phyloP scores from a whole-genome alignment of 2,888 invertebrate species.

The Sinopyrophorus schimmeli region DNA sequence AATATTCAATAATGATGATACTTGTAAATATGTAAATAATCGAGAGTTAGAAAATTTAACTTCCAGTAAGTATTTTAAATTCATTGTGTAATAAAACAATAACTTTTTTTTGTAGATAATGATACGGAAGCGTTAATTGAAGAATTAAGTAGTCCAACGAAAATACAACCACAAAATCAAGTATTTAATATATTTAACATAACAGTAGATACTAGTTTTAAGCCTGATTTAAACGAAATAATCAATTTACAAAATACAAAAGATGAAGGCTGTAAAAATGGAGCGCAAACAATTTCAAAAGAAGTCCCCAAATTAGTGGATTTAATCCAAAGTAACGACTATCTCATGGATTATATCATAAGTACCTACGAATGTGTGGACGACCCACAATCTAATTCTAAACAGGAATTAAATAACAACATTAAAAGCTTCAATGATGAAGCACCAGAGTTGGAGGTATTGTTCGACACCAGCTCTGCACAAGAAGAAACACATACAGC shows the following conservation, averaged over 20 bases:
- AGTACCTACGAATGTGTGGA: conserved; percentile 41
- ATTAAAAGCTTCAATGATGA: no score
- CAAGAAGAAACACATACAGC: no score
- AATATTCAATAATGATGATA: conserved; percentile 4
- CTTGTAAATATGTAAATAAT: conserved; percentile 21
- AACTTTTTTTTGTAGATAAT: conserved; percentile 9
- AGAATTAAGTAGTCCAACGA: conserved; percentile 48
- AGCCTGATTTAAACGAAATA: conserved; percentile 14
- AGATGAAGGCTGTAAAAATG: no score
- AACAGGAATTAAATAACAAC: no score
- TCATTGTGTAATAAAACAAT: not conserved
- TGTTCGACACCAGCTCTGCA: conserved; percentile 45
- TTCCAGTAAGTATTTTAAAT: conserved; percentile 2
- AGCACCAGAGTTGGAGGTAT: no score
- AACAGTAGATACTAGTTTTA: conserved; percentile 46
- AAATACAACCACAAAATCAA: conserved; percentile 50
- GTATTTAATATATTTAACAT: conserved; percentile 54
- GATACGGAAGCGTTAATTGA: conserved; percentile 42
- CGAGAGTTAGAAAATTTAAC: conserved; percentile 5
- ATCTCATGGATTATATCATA: conserved; percentile 46
- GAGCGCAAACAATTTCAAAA: not conserved
- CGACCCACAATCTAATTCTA: no score
- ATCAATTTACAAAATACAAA: conserved; percentile 7
- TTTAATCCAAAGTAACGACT: conserved; percentile 47
- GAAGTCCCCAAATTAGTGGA: conserved; percentile 46